A percentile compares a stretch with the other conserved stretches of the same genome.
Evolutionary conservation across 2,888 invertebrate species (phyloP).

Genomic region (Ceriagrion tenellum): DNA sequence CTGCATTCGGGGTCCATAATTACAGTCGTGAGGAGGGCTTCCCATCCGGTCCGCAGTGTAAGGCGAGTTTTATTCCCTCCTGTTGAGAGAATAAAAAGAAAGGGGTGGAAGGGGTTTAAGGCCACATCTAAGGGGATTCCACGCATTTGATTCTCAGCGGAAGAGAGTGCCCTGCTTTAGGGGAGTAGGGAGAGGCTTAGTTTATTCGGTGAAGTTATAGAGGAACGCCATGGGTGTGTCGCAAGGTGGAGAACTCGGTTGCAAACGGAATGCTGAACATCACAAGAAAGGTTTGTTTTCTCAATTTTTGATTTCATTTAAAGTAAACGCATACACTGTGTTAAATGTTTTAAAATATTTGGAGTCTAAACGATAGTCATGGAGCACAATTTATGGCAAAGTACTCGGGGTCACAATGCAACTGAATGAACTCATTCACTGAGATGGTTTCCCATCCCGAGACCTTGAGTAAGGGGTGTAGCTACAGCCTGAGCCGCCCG

Average conservation of each 20-base stretch:
- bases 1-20: not conserved
- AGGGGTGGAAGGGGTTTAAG: not conserved
- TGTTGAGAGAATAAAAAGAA: not conserved
- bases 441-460: no score
- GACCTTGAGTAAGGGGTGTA: no score
- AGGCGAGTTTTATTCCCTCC: not conserved
- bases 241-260: not conserved
- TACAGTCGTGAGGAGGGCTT: not conserved
- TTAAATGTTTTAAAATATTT: no score
- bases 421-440: no score
- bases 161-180: not conserved
- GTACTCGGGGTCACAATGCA: no score
- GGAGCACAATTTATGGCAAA: no score
- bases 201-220: not conserved
- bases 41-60: not conserved
- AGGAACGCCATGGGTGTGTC: not conserved
- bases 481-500: no score
- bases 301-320: no score
- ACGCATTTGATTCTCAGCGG: not conserved
- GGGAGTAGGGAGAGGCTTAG: not conserved
- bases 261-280: not conserved
- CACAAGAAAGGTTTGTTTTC: not conserved
- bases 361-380: no score
- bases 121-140: not conserved
- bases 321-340: no score